Evolutionary conservation across 2,888 invertebrate genomes (phyloP).

Genomic region (Tanypteryx hageni): DNA sequence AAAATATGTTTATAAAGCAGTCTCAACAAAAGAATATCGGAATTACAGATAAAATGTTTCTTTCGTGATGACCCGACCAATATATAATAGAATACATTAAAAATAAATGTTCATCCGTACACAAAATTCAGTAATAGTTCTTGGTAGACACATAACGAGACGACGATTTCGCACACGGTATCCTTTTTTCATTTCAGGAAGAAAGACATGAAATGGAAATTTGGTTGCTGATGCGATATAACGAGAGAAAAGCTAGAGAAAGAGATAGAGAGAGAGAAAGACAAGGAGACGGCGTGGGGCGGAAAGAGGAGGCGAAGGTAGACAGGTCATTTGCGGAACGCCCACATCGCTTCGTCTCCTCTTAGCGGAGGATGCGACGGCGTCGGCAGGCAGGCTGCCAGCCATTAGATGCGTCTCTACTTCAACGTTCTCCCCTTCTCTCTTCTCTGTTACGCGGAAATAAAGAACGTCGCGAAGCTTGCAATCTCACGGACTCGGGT

Average conservation of each 20-base stretch:
- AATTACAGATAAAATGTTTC: too few species aligned
- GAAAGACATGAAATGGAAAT: too few species aligned
- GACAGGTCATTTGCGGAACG: slow-evolving; percentile 28
- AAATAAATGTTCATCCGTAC: too few species aligned
- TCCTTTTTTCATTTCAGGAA: too few species aligned
- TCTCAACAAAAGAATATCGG: too few species aligned
- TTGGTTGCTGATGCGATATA: not conserved
- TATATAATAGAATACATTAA: too few species aligned
- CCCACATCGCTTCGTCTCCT: not conserved
- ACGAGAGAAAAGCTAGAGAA: not conserved
- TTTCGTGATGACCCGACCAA: too few species aligned
- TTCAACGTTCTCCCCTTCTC: slow-evolving; percentile 1
- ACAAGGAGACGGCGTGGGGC: not conserved
- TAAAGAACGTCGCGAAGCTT: not conserved
- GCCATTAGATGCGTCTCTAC: not conserved
- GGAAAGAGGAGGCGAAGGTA: not conserved
- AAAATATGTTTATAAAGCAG: too few species aligned
- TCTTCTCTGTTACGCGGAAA: not conserved
- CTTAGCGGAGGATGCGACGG: not conserved
- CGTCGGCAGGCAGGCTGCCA: not conserved
- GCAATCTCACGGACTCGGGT: not conserved
- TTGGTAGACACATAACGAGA: too few species aligned
- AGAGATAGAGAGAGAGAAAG: not conserved
- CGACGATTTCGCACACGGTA: too few species aligned
- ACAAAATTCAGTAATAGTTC: too few species aligned